Conservation (phyloP, 2,113 vertebrate genomes). For the Xyrauchen texanus region DNA sequence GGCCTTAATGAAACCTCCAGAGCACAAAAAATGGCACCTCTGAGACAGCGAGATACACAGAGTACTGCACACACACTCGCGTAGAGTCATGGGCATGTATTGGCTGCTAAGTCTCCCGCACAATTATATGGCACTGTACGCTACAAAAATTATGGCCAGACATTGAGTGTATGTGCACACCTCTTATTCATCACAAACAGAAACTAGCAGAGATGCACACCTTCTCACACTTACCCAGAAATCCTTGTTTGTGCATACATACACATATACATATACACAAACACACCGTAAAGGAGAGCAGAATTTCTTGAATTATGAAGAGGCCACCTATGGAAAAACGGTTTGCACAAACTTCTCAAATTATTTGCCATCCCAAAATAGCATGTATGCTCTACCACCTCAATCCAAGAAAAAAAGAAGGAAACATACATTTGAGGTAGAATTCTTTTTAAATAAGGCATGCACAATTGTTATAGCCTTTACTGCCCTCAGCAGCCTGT, state of each 20-base stretch:
- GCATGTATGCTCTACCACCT: background rate
- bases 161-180: conserved; percentile 21
- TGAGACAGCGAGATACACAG: conserved; percentile 47
- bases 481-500: too few species aligned
- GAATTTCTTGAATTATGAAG: conserved; percentile 28
- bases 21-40: conserved; percentile 78
- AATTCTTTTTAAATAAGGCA: too few species aligned
- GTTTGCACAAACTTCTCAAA: conserved; percentile 60
- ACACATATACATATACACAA: conserved; percentile 26
- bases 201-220: conserved; percentile 38
- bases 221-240: background rate
- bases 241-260: conserved; percentile 19
- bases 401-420: conserved; percentile 12
- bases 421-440: too few species aligned
- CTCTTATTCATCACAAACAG: conserved; percentile 43
- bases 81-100: conserved; percentile 22
- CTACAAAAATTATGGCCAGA: conserved; percentile 33
- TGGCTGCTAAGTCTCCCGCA: conserved; percentile 36
- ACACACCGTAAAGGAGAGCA: conserved; percentile 35
- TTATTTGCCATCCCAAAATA: conserved; percentile 59
- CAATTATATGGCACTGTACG: background rate
- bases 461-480: too few species aligned
- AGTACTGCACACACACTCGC: conserved; percentile 43
- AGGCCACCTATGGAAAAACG: conserved; percentile 63
- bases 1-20: conserved; percentile 82